Evolutionary conservation across 2,888 invertebrate genomes (phyloP).

Genomic region (Autographa pulchrina): DNA sequence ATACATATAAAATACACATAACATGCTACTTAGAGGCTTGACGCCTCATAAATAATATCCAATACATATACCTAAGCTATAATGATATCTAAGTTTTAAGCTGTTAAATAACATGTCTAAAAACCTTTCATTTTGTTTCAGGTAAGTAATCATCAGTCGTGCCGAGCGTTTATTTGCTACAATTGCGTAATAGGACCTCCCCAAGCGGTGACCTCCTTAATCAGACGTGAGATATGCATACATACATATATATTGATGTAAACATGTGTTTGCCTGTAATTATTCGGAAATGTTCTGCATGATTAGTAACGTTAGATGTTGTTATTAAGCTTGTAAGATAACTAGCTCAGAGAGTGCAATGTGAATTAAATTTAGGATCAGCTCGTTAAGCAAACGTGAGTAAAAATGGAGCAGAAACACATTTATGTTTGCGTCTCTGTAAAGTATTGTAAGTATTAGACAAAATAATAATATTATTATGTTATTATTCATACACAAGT

Average conservation of each 20-base stretch:
- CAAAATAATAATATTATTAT: too few relatives aligned
- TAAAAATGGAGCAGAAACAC: background rate
- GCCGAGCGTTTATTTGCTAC: conserved; percentile 44
- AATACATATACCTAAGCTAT: too few relatives aligned
- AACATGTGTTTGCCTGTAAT: conserved; percentile 11
- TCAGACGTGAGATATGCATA: conserved; percentile 18
- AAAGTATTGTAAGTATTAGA: too few relatives aligned
- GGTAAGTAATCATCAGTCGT: conserved; percentile 50
- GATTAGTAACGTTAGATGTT: conserved; percentile 1
- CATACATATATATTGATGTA: conserved; percentile 9
- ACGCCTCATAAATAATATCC: too few relatives aligned
- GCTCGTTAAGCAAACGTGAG: background rate
- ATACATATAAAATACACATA: too few relatives aligned
- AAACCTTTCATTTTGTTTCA: conserved; percentile 46
- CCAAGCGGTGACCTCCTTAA: conserved; percentile 34
- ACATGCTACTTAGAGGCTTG: too few relatives aligned
- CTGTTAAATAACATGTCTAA: conserved; percentile 28
- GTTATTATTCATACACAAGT: too few relatives aligned
- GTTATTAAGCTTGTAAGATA: background rate
- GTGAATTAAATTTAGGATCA: background rate
- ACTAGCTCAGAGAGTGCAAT: background rate
- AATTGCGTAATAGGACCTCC: conserved; percentile 43
- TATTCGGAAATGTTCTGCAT: background rate
- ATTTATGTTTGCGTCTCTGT: background rate
- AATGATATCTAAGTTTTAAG: too few relatives aligned